Percentiles rank a stretch among this genome's conserved stretches.
phyloP scores from a whole-genome alignment of 2,888 invertebrate species.

The Acrobasis suavella region DNA sequence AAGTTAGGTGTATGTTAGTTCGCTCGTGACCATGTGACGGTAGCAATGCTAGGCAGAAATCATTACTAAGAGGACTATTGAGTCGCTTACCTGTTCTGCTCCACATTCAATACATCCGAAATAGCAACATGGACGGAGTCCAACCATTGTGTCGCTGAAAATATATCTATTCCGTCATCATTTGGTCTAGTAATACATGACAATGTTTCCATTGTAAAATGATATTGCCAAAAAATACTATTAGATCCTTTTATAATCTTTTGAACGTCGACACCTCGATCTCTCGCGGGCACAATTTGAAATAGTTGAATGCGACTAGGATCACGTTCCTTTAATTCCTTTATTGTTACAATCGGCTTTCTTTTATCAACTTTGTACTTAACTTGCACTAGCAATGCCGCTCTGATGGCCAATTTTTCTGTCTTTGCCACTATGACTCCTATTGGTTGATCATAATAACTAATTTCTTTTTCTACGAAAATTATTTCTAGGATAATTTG shows the following conservation, averaged over 20 bases:
- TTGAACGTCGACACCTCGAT: conserved; percentile 61
- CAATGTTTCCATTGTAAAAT: conserved; percentile 87
- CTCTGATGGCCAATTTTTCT: conserved; percentile 79
- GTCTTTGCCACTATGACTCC: conserved; percentile 86
- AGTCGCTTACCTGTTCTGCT: conserved; percentile 78
- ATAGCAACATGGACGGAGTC: conserved; percentile 79
- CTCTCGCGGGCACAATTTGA: conserved; percentile 50
- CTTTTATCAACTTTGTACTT: conserved; percentile 71
- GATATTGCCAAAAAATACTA: conserved; percentile 84
- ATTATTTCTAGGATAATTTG: conserved; percentile 63
- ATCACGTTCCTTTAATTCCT: conserved; percentile 52
- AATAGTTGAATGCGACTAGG: conserved; percentile 49
- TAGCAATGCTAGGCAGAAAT: no score
- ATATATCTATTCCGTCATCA: conserved; percentile 86
- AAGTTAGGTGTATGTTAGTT: no score
- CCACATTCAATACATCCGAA: conserved; percentile 76
- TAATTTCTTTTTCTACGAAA: conserved; percentile 76
- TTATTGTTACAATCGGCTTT: conserved; percentile 55
- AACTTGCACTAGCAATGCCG: conserved; percentile 82
- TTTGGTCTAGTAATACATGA: conserved; percentile 82
- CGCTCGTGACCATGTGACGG: no score
- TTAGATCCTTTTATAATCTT: conserved; percentile 81
- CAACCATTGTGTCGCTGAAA: conserved; percentile 81
- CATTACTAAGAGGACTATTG: background rate
- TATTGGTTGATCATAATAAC: conserved; percentile 86